These are phyloP conservation scores for Nysson spinosus DNA, from an alignment of 2,888 invertebrate genomes.

Conservation along the genomic window DNA sequence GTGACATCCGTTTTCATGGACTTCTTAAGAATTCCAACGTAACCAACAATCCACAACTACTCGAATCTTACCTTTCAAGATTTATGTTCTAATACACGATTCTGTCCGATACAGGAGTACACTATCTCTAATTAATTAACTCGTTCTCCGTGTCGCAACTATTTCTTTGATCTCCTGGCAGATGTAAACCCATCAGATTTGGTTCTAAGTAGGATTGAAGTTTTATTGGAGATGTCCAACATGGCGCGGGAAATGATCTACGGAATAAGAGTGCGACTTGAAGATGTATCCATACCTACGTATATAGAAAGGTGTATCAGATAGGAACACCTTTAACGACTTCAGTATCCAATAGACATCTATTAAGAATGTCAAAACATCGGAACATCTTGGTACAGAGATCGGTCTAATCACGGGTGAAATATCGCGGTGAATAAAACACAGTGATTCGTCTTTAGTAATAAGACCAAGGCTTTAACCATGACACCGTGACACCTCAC, in stretches of 20 bases:
- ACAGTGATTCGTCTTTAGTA: too few species aligned
- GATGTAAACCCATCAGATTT: too few species aligned
- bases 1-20: constrained; percentile 30
- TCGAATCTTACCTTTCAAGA: constrained; percentile 3
- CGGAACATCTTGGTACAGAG: constrained; percentile 26
- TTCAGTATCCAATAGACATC: constrained; percentile 36
- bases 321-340: constrained; percentile 40
- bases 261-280: too few species aligned
- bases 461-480: constrained; percentile 15
- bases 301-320: too few species aligned
- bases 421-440: too few species aligned
- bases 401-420: not conserved
- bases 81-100: constrained; percentile 20
- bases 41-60: not conserved
- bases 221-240: too few species aligned
- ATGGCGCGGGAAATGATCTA: too few species aligned
- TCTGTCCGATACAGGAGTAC: not conserved
- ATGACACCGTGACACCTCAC: constrained; percentile 31
- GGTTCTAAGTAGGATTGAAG: too few species aligned
- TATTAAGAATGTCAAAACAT: constrained; percentile 42
- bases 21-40: constrained; percentile 25
- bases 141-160: constrained; percentile 12
- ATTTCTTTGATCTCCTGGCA: constrained; percentile 12
- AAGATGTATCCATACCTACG: too few species aligned
- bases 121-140: constrained; percentile 34